Conservation (phyloP, 2,113 vertebrate species). For the Accipiter cooperii region DNA sequence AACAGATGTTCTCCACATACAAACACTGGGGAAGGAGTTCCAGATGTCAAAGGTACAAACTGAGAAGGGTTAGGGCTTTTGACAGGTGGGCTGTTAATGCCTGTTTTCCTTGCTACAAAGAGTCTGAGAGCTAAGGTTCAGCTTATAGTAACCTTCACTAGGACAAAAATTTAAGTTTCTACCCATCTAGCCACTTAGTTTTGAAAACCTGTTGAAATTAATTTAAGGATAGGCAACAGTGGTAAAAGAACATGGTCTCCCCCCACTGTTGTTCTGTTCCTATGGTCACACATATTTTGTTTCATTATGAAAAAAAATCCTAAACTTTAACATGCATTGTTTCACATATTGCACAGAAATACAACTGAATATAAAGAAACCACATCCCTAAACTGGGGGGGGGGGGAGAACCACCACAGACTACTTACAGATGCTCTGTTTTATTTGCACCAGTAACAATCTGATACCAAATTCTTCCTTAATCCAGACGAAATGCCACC, state of each 20-base stretch:
- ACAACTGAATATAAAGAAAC: not conserved
- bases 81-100: not conserved
- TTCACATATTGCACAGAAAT: not conserved
- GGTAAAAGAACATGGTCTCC: not conserved
- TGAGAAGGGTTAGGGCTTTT: not conserved
- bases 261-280: not conserved
- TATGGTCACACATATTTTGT: not conserved
- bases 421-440: not conserved
- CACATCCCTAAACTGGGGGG: not conserved
- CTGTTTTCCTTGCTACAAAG: not conserved
- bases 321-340: not conserved
- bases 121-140: not conserved
- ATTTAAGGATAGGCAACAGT: not conserved
- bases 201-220: not conserved
- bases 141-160: not conserved
- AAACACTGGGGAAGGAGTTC: not conserved
- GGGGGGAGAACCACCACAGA: not conserved
- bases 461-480: not conserved
- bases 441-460: not conserved
- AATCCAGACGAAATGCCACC: not conserved
- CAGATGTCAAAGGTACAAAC: not conserved
- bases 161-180: not conserved
- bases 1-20: not conserved
- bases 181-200: not conserved
- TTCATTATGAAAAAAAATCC: not conserved